phyloP scores from a whole-genome alignment of 1,140 invertebrate genomes.

The Ericerus pela region DNA sequence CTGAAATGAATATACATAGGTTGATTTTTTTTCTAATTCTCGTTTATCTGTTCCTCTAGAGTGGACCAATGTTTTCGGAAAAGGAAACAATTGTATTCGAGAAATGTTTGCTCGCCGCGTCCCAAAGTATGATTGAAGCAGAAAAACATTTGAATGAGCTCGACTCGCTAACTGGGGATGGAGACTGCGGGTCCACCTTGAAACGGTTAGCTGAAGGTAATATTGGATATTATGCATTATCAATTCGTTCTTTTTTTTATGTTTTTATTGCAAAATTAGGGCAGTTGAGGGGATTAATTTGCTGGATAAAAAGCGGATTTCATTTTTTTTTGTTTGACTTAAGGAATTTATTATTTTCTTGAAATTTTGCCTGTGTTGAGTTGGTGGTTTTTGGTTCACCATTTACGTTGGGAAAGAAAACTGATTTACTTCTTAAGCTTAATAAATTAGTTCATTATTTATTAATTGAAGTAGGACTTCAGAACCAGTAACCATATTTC shows the following conservation, averaged over 20 bases:
- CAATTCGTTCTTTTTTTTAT: slow-evolving; percentile 23
- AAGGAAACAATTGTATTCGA: slow-evolving; percentile 32
- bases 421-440: too few relatives aligned
- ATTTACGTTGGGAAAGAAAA: too few relatives aligned
- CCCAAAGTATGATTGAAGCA: slow-evolving; percentile 36
- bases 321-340: too few relatives aligned
- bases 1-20: too few relatives aligned
- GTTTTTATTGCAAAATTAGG: slow-evolving; percentile 24
- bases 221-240: neutral
- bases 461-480: too few relatives aligned
- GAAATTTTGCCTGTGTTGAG: too few relatives aligned
- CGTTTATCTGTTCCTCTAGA: neutral
- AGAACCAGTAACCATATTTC: too few relatives aligned
- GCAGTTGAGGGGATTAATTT: too few relatives aligned
- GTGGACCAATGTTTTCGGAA: slow-evolving; percentile 27
- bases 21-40: neutral
- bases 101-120: slow-evolving; percentile 35
- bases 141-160: slow-evolving; percentile 49
- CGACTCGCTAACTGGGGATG: slow-evolving; percentile 62
- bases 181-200: slow-evolving; percentile 64
- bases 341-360: too few relatives aligned
- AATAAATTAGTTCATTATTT: too few relatives aligned
- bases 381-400: too few relatives aligned
- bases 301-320: too few relatives aligned
- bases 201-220: slow-evolving; percentile 43